Conservation (phyloP, 2,113 vertebrate species). For the Taxidea taxus region DNA sequence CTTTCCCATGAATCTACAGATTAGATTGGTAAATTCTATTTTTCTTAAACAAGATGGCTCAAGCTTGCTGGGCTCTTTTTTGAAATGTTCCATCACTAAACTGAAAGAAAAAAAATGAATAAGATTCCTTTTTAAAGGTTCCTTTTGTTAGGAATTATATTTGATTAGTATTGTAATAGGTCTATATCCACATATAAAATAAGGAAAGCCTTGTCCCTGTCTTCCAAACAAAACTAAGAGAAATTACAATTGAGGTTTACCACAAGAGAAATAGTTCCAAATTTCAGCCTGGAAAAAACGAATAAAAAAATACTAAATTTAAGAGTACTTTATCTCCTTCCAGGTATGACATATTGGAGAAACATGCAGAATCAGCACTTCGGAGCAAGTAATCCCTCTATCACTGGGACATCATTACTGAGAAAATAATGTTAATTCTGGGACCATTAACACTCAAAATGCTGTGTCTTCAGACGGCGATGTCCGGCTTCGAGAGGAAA, state of each 20-base stretch:
- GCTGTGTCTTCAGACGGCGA: neutral
- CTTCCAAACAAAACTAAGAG: neutral
- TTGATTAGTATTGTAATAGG: neutral
- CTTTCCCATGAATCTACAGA: neutral
- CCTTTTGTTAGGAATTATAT: neutral
- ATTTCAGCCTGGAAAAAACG: neutral
- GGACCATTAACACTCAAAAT: neutral
- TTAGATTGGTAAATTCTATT: neutral
- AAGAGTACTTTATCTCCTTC: neutral
- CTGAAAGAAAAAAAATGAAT: constrained; percentile 5
- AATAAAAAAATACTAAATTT: neutral
- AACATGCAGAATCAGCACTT: neutral
- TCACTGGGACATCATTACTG: neutral
- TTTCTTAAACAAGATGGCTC: constrained; percentile 7
- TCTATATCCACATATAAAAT: neutral
- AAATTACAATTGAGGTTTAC: neutral
- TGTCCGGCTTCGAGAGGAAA: neutral
- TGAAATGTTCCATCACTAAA: neutral
- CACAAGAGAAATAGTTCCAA: neutral
- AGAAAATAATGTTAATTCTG: neutral
- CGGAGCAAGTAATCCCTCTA: neutral
- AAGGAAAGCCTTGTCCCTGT: constrained; percentile 1
- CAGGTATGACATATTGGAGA: neutral
- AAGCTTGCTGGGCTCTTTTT: neutral
- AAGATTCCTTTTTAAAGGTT: neutral